Conservation (phyloP, 1,140 invertebrate species). For the Microplitis mediator region DNA sequence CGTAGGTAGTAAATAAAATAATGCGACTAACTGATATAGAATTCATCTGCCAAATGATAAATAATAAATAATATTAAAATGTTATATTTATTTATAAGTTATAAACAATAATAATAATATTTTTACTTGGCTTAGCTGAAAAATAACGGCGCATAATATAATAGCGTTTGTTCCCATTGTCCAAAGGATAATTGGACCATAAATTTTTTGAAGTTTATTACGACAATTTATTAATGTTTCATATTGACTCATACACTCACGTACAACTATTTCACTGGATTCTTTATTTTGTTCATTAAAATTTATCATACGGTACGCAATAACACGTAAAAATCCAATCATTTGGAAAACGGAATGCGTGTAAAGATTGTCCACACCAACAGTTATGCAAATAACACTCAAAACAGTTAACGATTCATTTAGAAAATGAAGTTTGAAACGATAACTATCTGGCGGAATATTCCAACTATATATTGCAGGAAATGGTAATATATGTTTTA, state of each 20-base stretch:
- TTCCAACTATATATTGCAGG: background rate
- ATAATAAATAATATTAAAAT: background rate
- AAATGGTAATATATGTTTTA: background rate
- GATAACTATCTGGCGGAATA: background rate
- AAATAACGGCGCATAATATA: constrained; percentile 36
- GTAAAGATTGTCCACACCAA: constrained; percentile 36
- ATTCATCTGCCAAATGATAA: background rate
- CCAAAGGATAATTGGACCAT: constrained; percentile 37
- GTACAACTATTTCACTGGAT: background rate
- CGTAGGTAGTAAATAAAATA: constrained; percentile 13
- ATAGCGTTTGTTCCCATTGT: constrained; percentile 34
- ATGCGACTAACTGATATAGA: constrained; percentile 6
- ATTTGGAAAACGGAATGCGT: constrained; percentile 37
- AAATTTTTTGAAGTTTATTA: constrained; percentile 34
- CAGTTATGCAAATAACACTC: constrained; percentile 8
- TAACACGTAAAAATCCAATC: constrained; percentile 5
- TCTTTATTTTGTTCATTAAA: constrained; percentile 17
- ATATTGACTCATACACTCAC: constrained; percentile 26
- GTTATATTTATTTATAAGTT: background rate
- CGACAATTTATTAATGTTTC: constrained; percentile 23
- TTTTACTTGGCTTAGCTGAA: constrained; percentile 13
- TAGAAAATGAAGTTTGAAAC: background rate
- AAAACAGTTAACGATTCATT: background rate
- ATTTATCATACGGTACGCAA: constrained; percentile 21
- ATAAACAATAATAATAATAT: background rate